phyloP scores from a whole-genome alignment of 1,140 invertebrate species.

The Caenorhabditis brenneri region DNA sequence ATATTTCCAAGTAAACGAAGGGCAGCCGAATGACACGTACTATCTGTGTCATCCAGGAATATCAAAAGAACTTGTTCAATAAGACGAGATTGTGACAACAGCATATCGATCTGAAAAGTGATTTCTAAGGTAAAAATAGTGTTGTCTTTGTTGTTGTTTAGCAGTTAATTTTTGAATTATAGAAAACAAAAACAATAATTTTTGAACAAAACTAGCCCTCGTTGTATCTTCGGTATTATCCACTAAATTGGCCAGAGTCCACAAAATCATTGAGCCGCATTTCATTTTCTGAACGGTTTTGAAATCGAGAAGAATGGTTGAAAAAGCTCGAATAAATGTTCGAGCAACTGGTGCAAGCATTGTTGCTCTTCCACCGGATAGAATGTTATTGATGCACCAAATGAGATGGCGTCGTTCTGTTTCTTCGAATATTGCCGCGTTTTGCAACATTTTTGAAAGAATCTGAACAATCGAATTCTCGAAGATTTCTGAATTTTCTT shows the following conservation, averaged over 20 bases:
- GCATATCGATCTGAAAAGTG: conserved; percentile 3
- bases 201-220: not conserved
- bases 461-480: not conserved
- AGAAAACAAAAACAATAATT: too few relatives aligned
- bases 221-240: not conserved
- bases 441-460: conserved; percentile 10
- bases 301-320: not conserved
- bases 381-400: conserved; percentile 32
- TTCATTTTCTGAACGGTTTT: not conserved
- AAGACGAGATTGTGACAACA: not conserved
- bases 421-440: not conserved
- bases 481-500: not conserved
- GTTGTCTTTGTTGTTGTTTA: too few relatives aligned
- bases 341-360: conserved; percentile 11
- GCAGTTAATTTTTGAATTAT: too few relatives aligned
- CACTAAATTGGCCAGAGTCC: not conserved
- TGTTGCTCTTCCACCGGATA: not conserved
- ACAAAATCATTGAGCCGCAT: conserved; percentile 8
- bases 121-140: not conserved
- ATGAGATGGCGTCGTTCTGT: not conserved
- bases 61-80: not conserved
- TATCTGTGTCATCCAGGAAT: not conserved
- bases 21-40: not conserved
- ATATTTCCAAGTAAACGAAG: conserved; percentile 24
- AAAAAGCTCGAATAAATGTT: not conserved